Percentiles rank a stretch among this genome's conserved stretches.
phyloP scores from a whole-genome alignment of 2,797 vertebrate genomes.

The Helicolenus hilgendorfi region DNA sequence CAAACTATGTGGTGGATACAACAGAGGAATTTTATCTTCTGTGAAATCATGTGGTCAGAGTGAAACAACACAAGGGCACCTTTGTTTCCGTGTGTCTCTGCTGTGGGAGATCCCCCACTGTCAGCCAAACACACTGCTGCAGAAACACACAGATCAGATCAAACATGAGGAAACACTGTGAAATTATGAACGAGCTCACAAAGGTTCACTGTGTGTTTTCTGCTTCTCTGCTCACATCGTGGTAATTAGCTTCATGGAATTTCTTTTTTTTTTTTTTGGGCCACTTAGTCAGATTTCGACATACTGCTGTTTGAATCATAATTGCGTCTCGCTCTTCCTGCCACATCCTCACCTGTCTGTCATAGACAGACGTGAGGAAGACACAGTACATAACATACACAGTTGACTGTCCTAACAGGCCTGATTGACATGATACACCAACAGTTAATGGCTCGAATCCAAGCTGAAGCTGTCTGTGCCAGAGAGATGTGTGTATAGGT shows the following conservation, averaged over 20 bases:
- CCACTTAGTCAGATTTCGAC: not conserved
- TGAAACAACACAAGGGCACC: conserved; percentile 69
- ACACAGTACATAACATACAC: not conserved
- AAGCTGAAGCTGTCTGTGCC: conserved; percentile 32
- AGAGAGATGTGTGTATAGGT: conserved; percentile 70
- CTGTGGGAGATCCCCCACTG: conserved; percentile 73
- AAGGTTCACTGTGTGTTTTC: not conserved
- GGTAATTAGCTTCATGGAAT: conserved; percentile 3
- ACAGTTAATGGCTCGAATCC: conserved; percentile 1
- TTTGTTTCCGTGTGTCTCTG: conserved; percentile 66
- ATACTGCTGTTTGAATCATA: conserved; percentile 3
- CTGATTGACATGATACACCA: conserved; percentile 6
- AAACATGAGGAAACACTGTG: conserved; percentile 10
- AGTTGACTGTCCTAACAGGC: conserved; percentile 68
- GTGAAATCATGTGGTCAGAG: conserved; percentile 68
- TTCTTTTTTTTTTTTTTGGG: not conserved
- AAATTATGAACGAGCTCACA: not conserved
- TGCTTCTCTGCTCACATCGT: not conserved
- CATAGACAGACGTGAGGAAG: not conserved
- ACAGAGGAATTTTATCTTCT: conserved; percentile 76
- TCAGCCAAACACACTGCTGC: conserved; percentile 40
- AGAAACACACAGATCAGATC: conserved; percentile 33
- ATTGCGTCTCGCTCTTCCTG: conserved; percentile 10
- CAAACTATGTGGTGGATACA: conserved; percentile 62
- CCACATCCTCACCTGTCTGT: conserved; percentile 68